Evolutionary conservation across 1,140 invertebrate species (phyloP).

Genomic region (Sminthurinus signatus): DNA sequence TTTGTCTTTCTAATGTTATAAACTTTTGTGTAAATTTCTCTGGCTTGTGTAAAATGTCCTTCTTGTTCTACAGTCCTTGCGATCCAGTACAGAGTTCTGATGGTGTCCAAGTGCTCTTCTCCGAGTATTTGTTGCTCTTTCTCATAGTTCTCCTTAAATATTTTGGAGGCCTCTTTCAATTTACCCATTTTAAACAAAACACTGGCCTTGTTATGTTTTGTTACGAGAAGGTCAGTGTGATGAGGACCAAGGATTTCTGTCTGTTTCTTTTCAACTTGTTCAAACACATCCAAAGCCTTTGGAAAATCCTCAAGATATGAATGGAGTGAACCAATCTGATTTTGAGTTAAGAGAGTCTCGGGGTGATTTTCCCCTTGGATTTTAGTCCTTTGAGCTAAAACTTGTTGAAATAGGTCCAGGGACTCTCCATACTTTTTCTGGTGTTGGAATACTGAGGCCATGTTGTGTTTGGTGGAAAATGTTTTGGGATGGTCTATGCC

Average conservation of each 20-base stretch:
- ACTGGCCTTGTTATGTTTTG: conserved; percentile 1
- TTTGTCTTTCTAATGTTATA: neutral
- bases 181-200: conserved; percentile 14
- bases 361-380: neutral
- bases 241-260: conserved; percentile 15
- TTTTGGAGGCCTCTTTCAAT: conserved; percentile 26
- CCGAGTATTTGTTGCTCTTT: conserved; percentile 28
- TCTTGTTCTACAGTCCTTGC: neutral
- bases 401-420: neutral
- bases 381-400: too few species aligned
- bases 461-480: neutral
- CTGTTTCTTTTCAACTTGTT: neutral
- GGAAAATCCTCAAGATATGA: neutral
- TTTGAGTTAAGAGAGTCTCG: neutral
- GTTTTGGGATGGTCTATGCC: neutral
- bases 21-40: neutral
- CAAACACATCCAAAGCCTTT: neutral
- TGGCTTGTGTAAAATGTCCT: neutral
- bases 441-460: neutral
- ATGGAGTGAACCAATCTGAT: neutral
- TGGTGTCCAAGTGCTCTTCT: conserved; percentile 21
- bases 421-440: neutral
- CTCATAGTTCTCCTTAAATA: conserved; percentile 12
- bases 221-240: conserved; percentile 8
- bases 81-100: conserved; percentile 12